Evolutionary conservation across 2,113 vertebrate genomes (phyloP), one percentile per base, ranked within the genome.

Genomic region (Pimephales promelas): DNA sequence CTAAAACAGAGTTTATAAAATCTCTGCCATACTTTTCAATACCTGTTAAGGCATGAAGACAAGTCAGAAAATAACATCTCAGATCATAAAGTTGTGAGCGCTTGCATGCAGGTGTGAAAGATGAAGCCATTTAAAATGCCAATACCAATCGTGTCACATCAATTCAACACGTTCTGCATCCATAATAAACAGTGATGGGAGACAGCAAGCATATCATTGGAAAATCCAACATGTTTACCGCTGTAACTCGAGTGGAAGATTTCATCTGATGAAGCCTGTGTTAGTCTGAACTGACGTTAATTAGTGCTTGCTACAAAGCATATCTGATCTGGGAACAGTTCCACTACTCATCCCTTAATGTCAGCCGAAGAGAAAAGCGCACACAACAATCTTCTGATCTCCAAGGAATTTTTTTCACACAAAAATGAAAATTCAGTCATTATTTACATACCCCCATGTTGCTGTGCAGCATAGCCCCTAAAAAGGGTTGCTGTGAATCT

Each of bases 181-280:
- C 26, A 57, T 79, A 75, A 83, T 84, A 76, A 57, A 77, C 75
- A 78, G 49, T 71, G 76, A 84, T 84, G 66, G 10, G 49, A 47
- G 68, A 79, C 47, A 79, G 78, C 43, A 61, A 81, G 79, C 75
- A 47, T 77, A 68, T 77, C 62, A 61, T 64, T 75, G 34, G 22
- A 79, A 73, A 79, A 79, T 73, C 24, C 31, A 76, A 79, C 36
- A 57, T 84, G 64, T 61, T 84, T 79, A 79, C 49, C 59, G 18
- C 54, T 79, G 64, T 84, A 84, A 84, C 79, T 68, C 40, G 26
- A 61, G 47, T n/a, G 64, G 52, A 49, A 72, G 28, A 52, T 54
- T 75, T 79, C 28, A 70, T 59, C 56, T 57, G 54, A 78, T 57
- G 52, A 71, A 59, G 40, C 28, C 26, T 34, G 45, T 66, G 62